Conservation (phyloP, 2,797 vertebrate species). For the Caiman crocodilus region DNA sequence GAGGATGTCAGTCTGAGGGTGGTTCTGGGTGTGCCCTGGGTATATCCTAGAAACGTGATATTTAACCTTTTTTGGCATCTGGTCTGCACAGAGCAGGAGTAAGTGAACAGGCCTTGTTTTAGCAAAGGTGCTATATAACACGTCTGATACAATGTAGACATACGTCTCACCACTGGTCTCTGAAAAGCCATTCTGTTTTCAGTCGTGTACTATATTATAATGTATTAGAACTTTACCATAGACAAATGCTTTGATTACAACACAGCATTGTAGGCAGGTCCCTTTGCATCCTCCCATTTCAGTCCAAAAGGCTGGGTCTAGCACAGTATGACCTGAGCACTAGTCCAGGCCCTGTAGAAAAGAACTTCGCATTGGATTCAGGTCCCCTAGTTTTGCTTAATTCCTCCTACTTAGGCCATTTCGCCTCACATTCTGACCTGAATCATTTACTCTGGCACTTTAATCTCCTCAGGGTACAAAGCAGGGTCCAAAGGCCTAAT, state of each 20-base stretch:
- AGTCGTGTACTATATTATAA: not conserved
- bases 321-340: slow-evolving; percentile 40
- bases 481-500: slow-evolving; percentile 9
- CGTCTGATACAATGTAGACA: too few relatives aligned
- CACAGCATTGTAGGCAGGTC: not conserved
- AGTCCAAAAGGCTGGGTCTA: slow-evolving; percentile 24
- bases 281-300: slow-evolving; percentile 6
- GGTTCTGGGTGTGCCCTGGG: too few relatives aligned
- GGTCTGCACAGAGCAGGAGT: too few relatives aligned
- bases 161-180: too few relatives aligned
- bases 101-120: too few relatives aligned
- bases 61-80: too few relatives aligned
- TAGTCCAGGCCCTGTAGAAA: slow-evolving; percentile 55
- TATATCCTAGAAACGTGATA: too few relatives aligned
- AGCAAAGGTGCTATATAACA: too few relatives aligned
- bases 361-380: slow-evolving; percentile 65
- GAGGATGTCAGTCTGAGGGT: too few relatives aligned
- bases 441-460: slow-evolving; percentile 63
- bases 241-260: slow-evolving; percentile 36
- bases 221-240: not conserved
- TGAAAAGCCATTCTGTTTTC: not conserved
- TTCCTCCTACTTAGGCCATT: slow-evolving; percentile 56
- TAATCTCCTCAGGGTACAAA: slow-evolving; percentile 59
- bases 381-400: slow-evolving; percentile 64
- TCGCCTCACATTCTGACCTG: slow-evolving; percentile 30